Evolutionary conservation across 2,888 invertebrate genomes (phyloP), one percentile per base, ranked within the genome.

Genomic region (Thymelicus lineola): DNA sequence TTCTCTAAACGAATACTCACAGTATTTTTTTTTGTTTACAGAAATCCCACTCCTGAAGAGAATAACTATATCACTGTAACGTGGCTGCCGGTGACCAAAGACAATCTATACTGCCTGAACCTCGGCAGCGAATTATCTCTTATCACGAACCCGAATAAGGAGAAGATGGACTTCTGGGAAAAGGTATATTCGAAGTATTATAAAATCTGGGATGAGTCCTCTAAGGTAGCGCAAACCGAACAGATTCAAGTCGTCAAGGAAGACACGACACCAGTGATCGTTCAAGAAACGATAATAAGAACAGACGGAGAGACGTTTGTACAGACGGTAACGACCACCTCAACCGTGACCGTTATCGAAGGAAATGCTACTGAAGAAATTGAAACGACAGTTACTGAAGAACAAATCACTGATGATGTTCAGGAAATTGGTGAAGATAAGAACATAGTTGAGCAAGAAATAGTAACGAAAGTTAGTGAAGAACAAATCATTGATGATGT

Each of bases 131-230:
- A 93, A 68, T 78, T 93, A 0, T 82, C 88, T 0, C 60, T 93
- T 0, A 81, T 70, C 0, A 82, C 88, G 0, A 86, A 86, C 75
- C 88, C 87, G 0, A 86, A 91, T 17, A 84, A 86, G 17, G 88
- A 89, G 28, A 91, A 86, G 72, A 92, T 93, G 90, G 88, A 86
- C 6, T 90, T 90, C 76, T 93, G 93, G 93, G 90, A 91, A 7
- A 75, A 84, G 0, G 70, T 92, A 0, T 93, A 91, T 82, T 83
- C 73, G 72, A 92, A 90, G 75, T 77, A 93, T 73, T 93, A 82
- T 73, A 87, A 86, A 75, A 87, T 89, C 28, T 92, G 92, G 91
- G 86, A 93, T 14, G 86, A 89, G 85, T 81, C 6, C 71, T 70
- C 35, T 53, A 45, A 45, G 17, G 17, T 38, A 72, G 0, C 72